Conservation (phyloP, 2,113 vertebrate genomes). For the Xiphias gladius region DNA sequence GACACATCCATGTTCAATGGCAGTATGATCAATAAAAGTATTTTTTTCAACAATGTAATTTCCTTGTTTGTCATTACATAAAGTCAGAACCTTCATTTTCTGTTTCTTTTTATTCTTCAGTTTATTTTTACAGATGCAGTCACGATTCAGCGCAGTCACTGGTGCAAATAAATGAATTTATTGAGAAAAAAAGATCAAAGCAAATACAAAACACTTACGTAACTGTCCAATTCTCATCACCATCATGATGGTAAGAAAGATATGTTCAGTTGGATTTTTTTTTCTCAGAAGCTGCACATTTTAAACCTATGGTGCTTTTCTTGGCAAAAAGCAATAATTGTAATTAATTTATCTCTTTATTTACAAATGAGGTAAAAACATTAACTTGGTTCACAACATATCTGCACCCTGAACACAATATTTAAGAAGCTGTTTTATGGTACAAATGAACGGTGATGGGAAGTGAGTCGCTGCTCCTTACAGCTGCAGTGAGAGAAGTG, state of each 20-base stretch:
- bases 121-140: slow-evolving; percentile 23
- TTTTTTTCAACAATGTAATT: not conserved
- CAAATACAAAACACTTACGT: slow-evolving; percentile 84
- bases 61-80: not conserved
- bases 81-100: not conserved
- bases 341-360: slow-evolving; percentile 71
- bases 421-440: slow-evolving; percentile 76
- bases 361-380: slow-evolving; percentile 87
- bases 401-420: slow-evolving; percentile 81
- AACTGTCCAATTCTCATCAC: slow-evolving; percentile 77
- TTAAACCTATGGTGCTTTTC: slow-evolving; percentile 66
- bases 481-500: slow-evolving; percentile 40
- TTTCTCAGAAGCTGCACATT: slow-evolving; percentile 59
- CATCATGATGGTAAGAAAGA: slow-evolving; percentile 74
- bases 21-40: slow-evolving; percentile 49
- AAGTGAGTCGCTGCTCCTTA: slow-evolving; percentile 18
- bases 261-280: slow-evolving; percentile 55
- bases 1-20: slow-evolving; percentile 19
- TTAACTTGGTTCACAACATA: slow-evolving; percentile 78
- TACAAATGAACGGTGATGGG: slow-evolving; percentile 69
- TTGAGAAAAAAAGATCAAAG: slow-evolving; percentile 78
- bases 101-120: no score
- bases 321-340: slow-evolving; percentile 63
- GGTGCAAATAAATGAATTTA: slow-evolving; percentile 84
- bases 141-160: slow-evolving; percentile 50